These are phyloP conservation scores for Oryzias sinensis DNA, from an alignment of 2,797 vertebrate species.

Conservation along the genomic window DNA sequence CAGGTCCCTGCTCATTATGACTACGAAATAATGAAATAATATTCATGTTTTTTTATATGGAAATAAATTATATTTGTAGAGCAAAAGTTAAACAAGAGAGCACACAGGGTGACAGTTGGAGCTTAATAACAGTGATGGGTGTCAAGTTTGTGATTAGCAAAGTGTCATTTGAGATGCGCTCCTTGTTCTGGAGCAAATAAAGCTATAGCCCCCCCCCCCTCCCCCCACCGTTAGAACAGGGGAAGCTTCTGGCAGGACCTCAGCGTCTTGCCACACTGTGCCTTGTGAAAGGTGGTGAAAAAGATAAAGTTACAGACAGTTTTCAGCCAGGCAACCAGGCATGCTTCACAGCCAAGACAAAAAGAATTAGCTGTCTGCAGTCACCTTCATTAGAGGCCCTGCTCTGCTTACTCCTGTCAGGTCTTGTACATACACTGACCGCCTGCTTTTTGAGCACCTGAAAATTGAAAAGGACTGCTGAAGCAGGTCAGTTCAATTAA, in stretches of 20 bases:
- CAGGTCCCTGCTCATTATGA: slow-evolving; percentile 38
- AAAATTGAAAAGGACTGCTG: slow-evolving; percentile 19
- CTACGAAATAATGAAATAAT: slow-evolving; percentile 6
- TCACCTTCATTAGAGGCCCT: slow-evolving; percentile 58
- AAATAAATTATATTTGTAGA: neutral
- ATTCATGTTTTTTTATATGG: neutral
- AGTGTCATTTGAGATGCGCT: slow-evolving; percentile 33
- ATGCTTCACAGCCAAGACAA: slow-evolving; percentile 37
- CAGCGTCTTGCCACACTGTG: slow-evolving; percentile 43
- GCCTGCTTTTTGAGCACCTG: slow-evolving; percentile 41
- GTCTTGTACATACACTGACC: slow-evolving; percentile 52
- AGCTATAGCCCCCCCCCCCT: neutral
- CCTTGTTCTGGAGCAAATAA: slow-evolving; percentile 33
- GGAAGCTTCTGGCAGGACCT: slow-evolving; percentile 47
- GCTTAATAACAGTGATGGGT: slow-evolving; percentile 28
- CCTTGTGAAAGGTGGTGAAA: slow-evolving; percentile 40
- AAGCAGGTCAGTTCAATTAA: too few relatives aligned
- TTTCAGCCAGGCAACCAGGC: slow-evolving; percentile 42
- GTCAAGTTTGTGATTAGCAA: slow-evolving; percentile 21
- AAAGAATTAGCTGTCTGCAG: slow-evolving; percentile 65
- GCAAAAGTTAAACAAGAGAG: slow-evolving; percentile 22
- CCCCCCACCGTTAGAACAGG: slow-evolving; percentile 23
- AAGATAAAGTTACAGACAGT: slow-evolving; percentile 34
- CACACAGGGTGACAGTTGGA: slow-evolving; percentile 33
- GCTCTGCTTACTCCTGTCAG: slow-evolving; percentile 58